phyloP scores from a whole-genome alignment of 2,888 invertebrate species.

The Vesta saturnalis region DNA sequence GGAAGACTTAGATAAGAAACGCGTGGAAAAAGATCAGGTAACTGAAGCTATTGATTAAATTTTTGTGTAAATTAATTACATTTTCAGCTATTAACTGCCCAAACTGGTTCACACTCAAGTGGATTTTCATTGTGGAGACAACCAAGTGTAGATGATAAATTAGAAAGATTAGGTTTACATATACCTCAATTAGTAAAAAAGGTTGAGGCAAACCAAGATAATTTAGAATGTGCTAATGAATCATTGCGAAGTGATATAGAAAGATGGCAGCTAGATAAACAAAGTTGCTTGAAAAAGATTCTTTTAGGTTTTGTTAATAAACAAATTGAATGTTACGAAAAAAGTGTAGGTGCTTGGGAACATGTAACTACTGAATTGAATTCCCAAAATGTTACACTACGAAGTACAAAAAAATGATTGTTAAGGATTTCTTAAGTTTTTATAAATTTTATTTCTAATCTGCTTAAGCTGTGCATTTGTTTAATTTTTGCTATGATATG shows the following conservation, averaged over 20 bases:
- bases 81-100: constrained; percentile 29
- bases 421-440: constrained; percentile 34
- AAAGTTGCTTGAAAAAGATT: constrained; percentile 70
- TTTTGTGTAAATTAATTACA: constrained; percentile 3
- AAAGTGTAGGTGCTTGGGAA: constrained; percentile 68
- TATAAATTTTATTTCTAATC: constrained; percentile 15
- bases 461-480: not conserved
- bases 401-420: constrained; percentile 35
- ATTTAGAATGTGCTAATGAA: constrained; percentile 74
- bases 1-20: constrained; percentile 70
- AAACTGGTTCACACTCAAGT: constrained; percentile 44
- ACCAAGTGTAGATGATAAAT: constrained; percentile 67
- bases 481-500: not conserved
- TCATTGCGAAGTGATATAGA: constrained; percentile 74
- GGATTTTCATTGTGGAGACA: constrained; percentile 69
- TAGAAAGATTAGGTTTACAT: constrained; percentile 62
- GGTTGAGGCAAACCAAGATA: constrained; percentile 68
- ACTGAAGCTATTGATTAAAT: too few species aligned
- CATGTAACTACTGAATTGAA: constrained; percentile 55
- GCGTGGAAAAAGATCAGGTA: constrained; percentile 72
- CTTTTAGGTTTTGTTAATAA: constrained; percentile 71
- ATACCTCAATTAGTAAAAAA: constrained; percentile 66
- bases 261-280: constrained; percentile 74
- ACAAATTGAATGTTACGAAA: constrained; percentile 73
- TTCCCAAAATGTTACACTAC: constrained; percentile 31